These are phyloP conservation scores for Passer domesticus DNA, from an alignment of 2,113 vertebrate genomes.

Conservation along the genomic window DNA sequence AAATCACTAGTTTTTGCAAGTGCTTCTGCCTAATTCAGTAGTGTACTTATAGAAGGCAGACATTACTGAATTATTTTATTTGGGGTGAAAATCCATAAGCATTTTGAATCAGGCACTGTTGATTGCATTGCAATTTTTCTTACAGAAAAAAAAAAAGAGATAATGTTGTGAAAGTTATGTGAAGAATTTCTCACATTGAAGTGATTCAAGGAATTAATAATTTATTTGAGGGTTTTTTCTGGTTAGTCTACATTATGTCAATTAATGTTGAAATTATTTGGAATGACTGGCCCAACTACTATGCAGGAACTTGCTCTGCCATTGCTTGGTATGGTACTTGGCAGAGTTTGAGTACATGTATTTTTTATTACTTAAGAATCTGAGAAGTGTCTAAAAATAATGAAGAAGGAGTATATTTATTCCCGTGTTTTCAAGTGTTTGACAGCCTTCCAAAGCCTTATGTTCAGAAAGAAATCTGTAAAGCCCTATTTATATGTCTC, in stretches of 20 bases:
- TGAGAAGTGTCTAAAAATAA: constrained; percentile 3
- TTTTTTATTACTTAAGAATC: not conserved
- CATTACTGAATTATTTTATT: not conserved
- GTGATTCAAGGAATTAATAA: not conserved
- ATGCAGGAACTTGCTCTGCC: not conserved
- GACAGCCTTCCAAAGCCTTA: constrained; percentile 21
- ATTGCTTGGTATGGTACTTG: not conserved
- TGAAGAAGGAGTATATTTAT: not conserved
- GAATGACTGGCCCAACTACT: not conserved
- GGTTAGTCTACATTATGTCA: not conserved
- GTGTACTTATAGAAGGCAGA: not conserved
- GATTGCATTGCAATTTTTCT: not conserved
- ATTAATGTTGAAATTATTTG: not conserved
- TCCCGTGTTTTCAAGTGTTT: not conserved
- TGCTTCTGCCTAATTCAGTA: not conserved
- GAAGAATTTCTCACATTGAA: not conserved
- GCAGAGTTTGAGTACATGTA: not conserved
- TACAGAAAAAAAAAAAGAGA: not conserved
- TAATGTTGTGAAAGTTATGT: not conserved
- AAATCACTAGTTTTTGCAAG: not conserved
- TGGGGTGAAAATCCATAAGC: not conserved
- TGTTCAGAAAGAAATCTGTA: not conserved
- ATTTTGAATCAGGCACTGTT: not conserved
- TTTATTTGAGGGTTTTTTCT: not conserved
- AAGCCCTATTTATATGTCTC: not conserved